Evolutionary conservation across 2,113 vertebrate genomes (phyloP).

Genomic region (Fukomys damarensis): DNA sequence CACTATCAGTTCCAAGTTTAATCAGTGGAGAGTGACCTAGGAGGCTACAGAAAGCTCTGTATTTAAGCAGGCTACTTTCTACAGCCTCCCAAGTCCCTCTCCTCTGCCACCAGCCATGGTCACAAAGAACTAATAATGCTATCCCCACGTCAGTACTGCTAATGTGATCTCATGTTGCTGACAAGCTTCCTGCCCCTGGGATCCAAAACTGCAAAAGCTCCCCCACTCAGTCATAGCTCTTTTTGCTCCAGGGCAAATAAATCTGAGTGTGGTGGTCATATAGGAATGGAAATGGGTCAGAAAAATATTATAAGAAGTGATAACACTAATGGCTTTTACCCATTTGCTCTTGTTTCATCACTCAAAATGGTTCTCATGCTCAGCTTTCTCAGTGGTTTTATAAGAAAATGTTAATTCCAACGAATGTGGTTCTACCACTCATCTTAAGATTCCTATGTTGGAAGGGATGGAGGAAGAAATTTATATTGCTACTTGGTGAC

Average conservation of each 20-base stretch:
- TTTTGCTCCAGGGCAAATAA: not conserved
- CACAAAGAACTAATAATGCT: not conserved
- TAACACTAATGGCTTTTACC: not conserved
- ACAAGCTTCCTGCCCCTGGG: not conserved
- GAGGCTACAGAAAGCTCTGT: not conserved
- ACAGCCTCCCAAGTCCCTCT: not conserved
- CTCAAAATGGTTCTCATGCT: not conserved
- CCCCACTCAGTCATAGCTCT: not conserved
- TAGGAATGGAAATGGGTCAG: not conserved
- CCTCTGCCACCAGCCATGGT: not conserved
- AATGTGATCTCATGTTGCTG: not conserved
- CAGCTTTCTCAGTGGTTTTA: not conserved
- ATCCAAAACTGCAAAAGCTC: not conserved
- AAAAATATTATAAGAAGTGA: not conserved
- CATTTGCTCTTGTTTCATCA: not conserved
- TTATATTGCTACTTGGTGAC: not conserved
- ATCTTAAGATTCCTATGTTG: not conserved
- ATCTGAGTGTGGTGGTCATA: not conserved
- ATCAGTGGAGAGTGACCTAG: not conserved
- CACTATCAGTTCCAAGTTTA: not conserved
- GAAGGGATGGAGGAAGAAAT: not conserved
- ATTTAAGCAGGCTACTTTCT: not conserved
- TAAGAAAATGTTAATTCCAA: not conserved
- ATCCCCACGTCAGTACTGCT: not conserved
- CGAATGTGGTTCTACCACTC: not conserved